Conservation (phyloP, 1,140 invertebrate genomes). For the Dermatophagoides farinae region DNA sequence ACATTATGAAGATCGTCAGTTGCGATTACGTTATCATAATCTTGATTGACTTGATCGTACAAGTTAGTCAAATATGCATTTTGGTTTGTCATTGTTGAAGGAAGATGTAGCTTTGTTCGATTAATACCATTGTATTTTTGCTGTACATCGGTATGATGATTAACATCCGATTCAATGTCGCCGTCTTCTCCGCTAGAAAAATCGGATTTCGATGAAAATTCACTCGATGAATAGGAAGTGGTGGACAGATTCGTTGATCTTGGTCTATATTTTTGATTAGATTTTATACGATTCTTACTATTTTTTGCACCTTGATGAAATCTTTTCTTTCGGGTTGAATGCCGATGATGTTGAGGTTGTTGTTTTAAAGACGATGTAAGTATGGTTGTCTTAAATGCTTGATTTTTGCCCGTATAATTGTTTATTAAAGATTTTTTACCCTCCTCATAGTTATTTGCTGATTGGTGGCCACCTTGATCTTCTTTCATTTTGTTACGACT, state of each 20-base stretch:
- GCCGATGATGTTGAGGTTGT: not conserved
- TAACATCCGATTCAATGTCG: constrained; percentile 23
- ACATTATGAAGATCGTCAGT: too few relatives aligned
- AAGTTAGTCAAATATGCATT: too few relatives aligned
- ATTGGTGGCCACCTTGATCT: not conserved
- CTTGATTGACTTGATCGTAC: too few relatives aligned
- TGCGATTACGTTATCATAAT: too few relatives aligned
- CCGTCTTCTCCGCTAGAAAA: constrained; percentile 38
- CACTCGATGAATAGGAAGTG: constrained; percentile 38
- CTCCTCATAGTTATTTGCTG: not conserved
- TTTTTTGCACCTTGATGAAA: not conserved
- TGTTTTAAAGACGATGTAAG: not conserved
- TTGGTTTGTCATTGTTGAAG: too few relatives aligned
- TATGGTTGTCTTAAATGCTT: not conserved
- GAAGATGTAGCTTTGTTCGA: too few relatives aligned
- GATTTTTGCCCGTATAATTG: not conserved
- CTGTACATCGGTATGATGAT: not conserved
- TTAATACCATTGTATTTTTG: too few relatives aligned
- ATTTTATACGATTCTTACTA: not conserved
- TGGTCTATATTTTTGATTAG: not conserved
- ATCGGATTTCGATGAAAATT: constrained; percentile 37
- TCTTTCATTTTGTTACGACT: not conserved
- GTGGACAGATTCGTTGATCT: not conserved
- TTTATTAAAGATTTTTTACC: not conserved
- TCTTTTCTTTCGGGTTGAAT: not conserved